Conservation (phyloP, 2,888 invertebrate species). For the Agriopis aurantiaria region DNA sequence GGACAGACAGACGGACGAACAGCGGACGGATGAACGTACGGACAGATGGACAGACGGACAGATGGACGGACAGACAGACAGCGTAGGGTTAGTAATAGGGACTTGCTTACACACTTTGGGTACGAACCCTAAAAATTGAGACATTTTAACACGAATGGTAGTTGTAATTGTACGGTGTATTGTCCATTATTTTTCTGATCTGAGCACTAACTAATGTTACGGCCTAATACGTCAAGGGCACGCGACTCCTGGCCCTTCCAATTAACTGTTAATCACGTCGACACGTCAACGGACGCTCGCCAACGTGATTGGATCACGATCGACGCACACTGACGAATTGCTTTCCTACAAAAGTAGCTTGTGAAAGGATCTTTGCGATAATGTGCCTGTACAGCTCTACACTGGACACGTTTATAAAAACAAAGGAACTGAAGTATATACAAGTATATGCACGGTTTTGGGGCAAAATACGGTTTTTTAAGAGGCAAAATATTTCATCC, state of each 20-base stretch:
- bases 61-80: no score
- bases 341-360: constrained; percentile 12
- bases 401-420: not conserved
- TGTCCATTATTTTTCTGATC: no score
- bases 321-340: constrained; percentile 29
- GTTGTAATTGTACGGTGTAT: no score
- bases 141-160: no score
- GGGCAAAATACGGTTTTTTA: not conserved
- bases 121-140: no score
- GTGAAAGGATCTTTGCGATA: not conserved
- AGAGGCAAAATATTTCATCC: not conserved
- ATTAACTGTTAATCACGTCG: constrained; percentile 64
- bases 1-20: no score
- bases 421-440: not conserved
- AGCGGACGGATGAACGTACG: no score
- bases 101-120: no score
- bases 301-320: constrained; percentile 48
- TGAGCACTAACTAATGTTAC: constrained; percentile 14
- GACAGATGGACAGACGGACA: no score
- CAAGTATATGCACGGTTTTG: not conserved
- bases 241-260: constrained; percentile 55
- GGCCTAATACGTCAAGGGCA: constrained; percentile 44
- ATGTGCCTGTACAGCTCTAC: no score
- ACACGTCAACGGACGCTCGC: constrained; percentile 49
- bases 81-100: no score